Conservation (phyloP, 2,888 invertebrate genomes). For the Drosophila neotestacea region DNA sequence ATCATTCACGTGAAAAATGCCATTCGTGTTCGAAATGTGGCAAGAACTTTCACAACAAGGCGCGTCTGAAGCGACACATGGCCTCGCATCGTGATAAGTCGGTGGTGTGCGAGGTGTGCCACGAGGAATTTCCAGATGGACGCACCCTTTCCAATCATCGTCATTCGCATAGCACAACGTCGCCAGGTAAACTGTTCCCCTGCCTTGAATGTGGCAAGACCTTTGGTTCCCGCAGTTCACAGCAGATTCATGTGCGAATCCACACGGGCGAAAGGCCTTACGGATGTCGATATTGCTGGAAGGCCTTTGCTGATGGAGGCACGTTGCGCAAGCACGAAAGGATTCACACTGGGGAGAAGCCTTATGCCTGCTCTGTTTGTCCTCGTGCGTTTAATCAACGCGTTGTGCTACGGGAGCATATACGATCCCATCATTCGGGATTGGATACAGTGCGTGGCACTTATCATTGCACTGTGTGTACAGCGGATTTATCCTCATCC, state of each 20-base stretch:
- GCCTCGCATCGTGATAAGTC: constrained; percentile 90
- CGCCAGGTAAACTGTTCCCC: constrained; percentile 89
- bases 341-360: constrained; percentile 94
- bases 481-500: constrained; percentile 89
- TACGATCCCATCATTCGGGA: constrained; percentile 94
- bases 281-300: constrained; percentile 94
- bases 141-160: constrained; percentile 89
- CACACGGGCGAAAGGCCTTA: constrained; percentile 94
- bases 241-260: constrained; percentile 94
- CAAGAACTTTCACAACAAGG: constrained; percentile 90
- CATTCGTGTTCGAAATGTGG: constrained; percentile 89
- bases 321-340: constrained; percentile 93
- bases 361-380: constrained; percentile 94
- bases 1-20: constrained; percentile 88
- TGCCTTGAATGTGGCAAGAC: constrained; percentile 94
- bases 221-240: constrained; percentile 93
- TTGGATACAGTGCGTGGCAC: constrained; percentile 90
- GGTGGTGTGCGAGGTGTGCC: constrained; percentile 89
- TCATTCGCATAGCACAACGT: constrained; percentile 87
- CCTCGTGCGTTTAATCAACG: constrained; percentile 95
- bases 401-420: constrained; percentile 93
- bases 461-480: constrained; percentile 92
- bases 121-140: constrained; percentile 90
- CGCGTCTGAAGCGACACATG: constrained; percentile 89
- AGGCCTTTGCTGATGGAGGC: constrained; percentile 95